These are phyloP conservation scores for Diprion similis DNA, from an alignment of 1,140 invertebrate genomes.

Conservation along the genomic window DNA sequence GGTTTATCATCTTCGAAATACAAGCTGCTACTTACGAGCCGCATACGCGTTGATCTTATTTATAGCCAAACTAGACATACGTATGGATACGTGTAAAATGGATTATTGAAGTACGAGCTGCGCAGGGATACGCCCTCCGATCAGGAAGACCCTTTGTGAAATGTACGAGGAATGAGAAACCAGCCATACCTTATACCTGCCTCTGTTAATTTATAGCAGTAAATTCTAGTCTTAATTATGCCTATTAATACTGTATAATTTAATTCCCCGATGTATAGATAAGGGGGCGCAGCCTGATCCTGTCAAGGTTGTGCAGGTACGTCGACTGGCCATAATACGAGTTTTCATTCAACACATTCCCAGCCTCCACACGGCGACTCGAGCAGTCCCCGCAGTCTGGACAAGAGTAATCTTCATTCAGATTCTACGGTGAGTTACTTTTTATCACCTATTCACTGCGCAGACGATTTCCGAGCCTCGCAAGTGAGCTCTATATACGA, in stretches of 20 bases:
- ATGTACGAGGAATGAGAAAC: background rate
- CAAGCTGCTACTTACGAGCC: background rate
- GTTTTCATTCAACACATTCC: too few species aligned
- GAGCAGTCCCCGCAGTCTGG: background rate
- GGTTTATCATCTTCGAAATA: background rate
- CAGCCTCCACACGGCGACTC: too few species aligned
- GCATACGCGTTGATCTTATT: background rate
- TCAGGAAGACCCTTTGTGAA: background rate
- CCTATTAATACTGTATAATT: constrained; percentile 2
- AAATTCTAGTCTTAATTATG: background rate
- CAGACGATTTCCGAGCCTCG: too few species aligned
- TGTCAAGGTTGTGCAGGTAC: too few species aligned
- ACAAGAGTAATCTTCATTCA: background rate
- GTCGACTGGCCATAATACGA: too few species aligned
- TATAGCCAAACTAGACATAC: background rate
- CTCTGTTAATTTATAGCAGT: background rate
- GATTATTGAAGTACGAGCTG: too few species aligned
- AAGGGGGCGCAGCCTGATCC: background rate
- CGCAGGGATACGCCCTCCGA: background rate
- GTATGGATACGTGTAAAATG: too few species aligned
- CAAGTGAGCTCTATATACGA: too few species aligned
- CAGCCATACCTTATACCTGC: too few species aligned
- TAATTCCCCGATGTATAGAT: constrained; percentile 1
- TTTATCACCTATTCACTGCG: background rate
- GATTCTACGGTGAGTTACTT: background rate